phyloP scores from a whole-genome alignment of 2,113 vertebrate genomes.

The Chaetorhynchus papuensis region DNA sequence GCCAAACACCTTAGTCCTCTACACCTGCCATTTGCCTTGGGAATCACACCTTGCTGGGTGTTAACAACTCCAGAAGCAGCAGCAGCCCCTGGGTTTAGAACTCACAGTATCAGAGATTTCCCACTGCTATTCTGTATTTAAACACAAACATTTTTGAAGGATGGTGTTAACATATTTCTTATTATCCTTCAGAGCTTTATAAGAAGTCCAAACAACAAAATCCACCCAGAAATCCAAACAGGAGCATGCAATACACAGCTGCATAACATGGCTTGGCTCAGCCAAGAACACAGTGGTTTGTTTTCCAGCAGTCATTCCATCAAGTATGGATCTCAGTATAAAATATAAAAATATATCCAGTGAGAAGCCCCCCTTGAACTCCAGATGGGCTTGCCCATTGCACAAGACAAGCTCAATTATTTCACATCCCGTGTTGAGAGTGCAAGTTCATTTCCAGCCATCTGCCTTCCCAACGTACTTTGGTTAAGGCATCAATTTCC shows the following conservation, averaged over 20 bases:
- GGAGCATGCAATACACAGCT: neutral
- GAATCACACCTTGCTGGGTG: neutral
- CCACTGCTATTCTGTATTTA: neutral
- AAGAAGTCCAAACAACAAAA: neutral
- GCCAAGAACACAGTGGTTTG: neutral
- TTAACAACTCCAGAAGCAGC: neutral
- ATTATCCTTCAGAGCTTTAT: neutral
- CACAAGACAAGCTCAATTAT: neutral
- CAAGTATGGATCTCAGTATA: neutral
- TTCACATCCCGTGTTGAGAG: neutral
- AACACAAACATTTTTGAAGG: neutral
- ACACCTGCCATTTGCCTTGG: neutral
- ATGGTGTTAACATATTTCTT: neutral
- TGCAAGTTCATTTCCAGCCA: slow-evolving; percentile 5
- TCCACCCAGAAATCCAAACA: neutral
- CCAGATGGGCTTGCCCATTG: neutral
- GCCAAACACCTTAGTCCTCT: neutral
- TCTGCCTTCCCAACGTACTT: slow-evolving; percentile 43
- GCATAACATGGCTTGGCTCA: neutral
- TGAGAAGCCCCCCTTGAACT: neutral
- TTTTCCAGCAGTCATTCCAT: neutral
- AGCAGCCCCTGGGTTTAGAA: neutral
- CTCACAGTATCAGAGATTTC: neutral
- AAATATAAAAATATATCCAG: neutral
- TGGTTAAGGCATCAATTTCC: slow-evolving; percentile 84